These are phyloP conservation scores for Andrena cerasifolii DNA, from an alignment of 1,140 invertebrate species.

Conservation along the genomic window DNA sequence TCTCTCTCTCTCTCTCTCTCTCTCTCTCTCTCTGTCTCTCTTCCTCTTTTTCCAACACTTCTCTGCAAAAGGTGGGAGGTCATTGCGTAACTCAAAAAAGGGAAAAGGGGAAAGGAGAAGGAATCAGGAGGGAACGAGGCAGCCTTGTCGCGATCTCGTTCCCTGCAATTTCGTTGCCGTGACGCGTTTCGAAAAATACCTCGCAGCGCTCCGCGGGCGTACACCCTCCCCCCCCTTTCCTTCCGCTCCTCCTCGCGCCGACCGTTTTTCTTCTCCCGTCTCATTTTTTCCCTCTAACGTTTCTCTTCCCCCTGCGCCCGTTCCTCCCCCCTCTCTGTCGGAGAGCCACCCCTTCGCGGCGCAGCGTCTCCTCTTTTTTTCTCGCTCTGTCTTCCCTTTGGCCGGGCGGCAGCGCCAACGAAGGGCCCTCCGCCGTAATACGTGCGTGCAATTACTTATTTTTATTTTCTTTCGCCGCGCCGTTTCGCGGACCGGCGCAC, in stretches of 20 bases:
- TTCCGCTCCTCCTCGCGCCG: neutral
- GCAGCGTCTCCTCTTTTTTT: conserved; percentile 2
- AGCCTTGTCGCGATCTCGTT: conserved; percentile 30
- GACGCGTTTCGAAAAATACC: conserved; percentile 62
- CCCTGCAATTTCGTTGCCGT: conserved; percentile 58
- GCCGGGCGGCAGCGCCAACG: conserved; percentile 29
- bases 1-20: no score
- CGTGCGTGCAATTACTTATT: conserved; percentile 63
- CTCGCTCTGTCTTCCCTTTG: conserved; percentile 36
- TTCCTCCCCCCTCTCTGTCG: neutral
- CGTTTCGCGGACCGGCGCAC: conserved; percentile 46
- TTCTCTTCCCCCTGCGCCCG: neutral
- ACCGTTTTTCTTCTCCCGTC: neutral
- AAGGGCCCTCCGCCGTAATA: conserved; percentile 56
- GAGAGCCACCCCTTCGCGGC: neutral
- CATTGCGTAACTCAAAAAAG: conserved; percentile 17
- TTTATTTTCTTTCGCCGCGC: conserved; percentile 56
- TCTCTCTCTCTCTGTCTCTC: no score
- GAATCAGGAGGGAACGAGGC: conserved; percentile 16
- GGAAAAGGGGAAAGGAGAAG: neutral
- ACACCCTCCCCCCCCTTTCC: neutral
- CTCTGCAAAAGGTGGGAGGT: conserved; percentile 30
- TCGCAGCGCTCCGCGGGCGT: conserved; percentile 15
- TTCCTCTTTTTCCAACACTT: conserved; percentile 40
- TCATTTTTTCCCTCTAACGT: neutral